Percentiles rank a stretch among this genome's conserved stretches.
Conservation (phyloP, 2,888 invertebrate genomes). For the Aphrophora alni region DNA sequence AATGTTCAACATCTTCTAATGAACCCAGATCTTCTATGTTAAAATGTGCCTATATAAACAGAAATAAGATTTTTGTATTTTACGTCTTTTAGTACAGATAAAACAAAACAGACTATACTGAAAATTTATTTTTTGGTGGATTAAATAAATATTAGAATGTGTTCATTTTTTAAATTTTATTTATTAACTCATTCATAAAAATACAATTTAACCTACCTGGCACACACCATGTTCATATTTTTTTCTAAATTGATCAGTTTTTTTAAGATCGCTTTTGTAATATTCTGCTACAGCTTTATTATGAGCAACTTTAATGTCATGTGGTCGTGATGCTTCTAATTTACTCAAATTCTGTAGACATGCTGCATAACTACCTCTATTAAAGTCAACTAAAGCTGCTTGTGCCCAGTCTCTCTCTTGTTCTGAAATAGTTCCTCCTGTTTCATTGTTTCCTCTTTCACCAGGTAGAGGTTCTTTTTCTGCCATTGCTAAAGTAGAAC, state of each 20-base stretch:
- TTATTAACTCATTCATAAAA: background rate
- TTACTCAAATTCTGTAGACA: conserved; percentile 65
- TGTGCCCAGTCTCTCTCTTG: conserved; percentile 66
- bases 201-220: conserved; percentile 54
- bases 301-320: conserved; percentile 77
- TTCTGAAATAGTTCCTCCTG: conserved; percentile 54
- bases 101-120: no score
- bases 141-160: no score
- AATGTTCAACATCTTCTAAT: conserved; percentile 70
- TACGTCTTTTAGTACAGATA: no score
- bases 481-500: conserved; percentile 23
- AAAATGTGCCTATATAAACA: conserved; percentile 55
- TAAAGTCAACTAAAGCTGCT: conserved; percentile 67
- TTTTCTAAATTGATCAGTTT: conserved; percentile 76
- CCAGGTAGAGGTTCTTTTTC: conserved; percentile 16
- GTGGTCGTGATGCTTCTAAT: conserved; percentile 66
- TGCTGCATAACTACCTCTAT: conserved; percentile 57
- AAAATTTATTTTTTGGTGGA: no score
- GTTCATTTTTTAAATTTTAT: no score
- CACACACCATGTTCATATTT: conserved; percentile 67
- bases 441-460: conserved; percentile 25
- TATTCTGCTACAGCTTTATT: conserved; percentile 87
- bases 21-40: conserved; percentile 60
- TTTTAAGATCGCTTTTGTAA: conserved; percentile 74
- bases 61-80: background rate